Evolutionary conservation across 2,888 invertebrate genomes (phyloP).

Genomic region (Allacma fusca): DNA sequence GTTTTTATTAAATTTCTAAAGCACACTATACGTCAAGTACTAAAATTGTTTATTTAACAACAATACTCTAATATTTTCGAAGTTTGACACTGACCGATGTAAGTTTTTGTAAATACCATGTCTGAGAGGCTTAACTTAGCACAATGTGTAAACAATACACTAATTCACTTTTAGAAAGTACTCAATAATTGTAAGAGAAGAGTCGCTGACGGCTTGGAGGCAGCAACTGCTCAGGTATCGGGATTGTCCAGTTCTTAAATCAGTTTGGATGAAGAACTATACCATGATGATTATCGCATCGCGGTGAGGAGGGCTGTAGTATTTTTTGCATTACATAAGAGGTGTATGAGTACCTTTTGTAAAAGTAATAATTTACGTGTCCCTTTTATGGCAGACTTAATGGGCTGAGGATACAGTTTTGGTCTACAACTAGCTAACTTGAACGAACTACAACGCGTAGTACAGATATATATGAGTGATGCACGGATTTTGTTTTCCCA

Average conservation of each 20-base stretch:
- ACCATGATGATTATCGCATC: too few species aligned
- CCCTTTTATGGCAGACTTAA: constrained; percentile 30
- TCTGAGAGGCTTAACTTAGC: not conserved
- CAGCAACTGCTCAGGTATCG: not conserved
- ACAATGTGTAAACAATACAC: not conserved
- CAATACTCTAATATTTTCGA: too few species aligned
- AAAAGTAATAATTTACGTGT: constrained; percentile 18
- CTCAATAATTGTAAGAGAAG: not conserved
- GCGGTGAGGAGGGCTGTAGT: not conserved
- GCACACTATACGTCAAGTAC: too few species aligned
- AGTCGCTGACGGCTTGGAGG: not conserved
- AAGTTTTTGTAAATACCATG: constrained; percentile 45
- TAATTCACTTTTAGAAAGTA: not conserved
- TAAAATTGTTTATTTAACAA: too few species aligned
- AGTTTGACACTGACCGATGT: constrained; percentile 28
- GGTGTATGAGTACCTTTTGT: not conserved
- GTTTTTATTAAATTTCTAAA: too few species aligned
- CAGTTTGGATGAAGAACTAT: not conserved
- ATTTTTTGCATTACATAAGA: constrained; percentile 14
- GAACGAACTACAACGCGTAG: not conserved
- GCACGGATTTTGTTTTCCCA: constrained; percentile 20
- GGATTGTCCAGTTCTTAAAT: constrained; percentile 11
- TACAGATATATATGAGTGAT: not conserved
- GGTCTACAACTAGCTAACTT: constrained; percentile 4
- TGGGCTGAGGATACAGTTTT: constrained; percentile 26